These are phyloP conservation scores for Paramisgurnus dabryanus DNA, from an alignment of 2,113 vertebrate species.

Conservation along the genomic window DNA sequence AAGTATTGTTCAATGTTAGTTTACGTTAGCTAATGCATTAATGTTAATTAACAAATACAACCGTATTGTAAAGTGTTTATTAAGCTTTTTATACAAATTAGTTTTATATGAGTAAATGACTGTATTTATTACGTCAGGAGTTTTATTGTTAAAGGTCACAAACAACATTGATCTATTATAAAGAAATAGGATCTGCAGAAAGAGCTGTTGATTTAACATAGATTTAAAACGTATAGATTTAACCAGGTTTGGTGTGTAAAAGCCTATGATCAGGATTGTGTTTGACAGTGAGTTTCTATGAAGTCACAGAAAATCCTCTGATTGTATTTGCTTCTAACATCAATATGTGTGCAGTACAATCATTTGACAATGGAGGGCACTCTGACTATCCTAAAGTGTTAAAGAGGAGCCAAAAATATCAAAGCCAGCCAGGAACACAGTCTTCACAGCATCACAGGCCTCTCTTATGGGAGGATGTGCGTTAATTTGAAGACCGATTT, in stretches of 20 bases:
- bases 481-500: constrained; percentile 64
- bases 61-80: too few relatives aligned
- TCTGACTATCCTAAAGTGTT: constrained; percentile 67
- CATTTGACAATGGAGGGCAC: constrained; percentile 74
- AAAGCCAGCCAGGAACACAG: constrained; percentile 41
- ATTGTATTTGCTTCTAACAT: neutral
- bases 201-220: neutral
- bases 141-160: too few relatives aligned
- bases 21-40: too few relatives aligned
- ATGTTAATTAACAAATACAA: too few relatives aligned
- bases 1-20: too few relatives aligned
- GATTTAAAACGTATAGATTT: neutral
- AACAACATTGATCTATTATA: neutral
- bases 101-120: too few relatives aligned
- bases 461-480: constrained; percentile 57
- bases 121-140: too few relatives aligned
- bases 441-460: constrained; percentile 49
- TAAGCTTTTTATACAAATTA: too few relatives aligned
- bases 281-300: neutral
- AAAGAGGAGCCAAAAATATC: constrained; percentile 29
- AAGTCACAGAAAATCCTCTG: neutral
- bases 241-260: neutral
- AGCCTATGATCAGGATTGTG: neutral
- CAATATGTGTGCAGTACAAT: constrained; percentile 55
- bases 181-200: neutral